These are phyloP conservation scores for Bombyx mori DNA, from an alignment of 1,140 invertebrate genomes.

Conservation along the genomic window DNA sequence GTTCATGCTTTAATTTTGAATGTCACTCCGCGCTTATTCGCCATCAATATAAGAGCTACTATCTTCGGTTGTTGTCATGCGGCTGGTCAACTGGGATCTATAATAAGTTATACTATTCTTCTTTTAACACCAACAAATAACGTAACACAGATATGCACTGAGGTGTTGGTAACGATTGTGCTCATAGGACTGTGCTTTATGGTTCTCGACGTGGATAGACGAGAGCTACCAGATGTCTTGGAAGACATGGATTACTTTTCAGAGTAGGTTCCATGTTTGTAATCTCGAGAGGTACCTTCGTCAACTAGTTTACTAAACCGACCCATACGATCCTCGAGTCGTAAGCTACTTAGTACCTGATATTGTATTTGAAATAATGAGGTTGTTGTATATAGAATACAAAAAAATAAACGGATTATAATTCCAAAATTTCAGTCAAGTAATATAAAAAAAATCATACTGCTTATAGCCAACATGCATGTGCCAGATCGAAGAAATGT, in stretches of 20 bases:
- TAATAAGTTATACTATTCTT: slow-evolving; percentile 37
- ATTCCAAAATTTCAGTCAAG: too few species aligned
- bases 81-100: slow-evolving; percentile 39
- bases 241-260: slow-evolving; percentile 60
- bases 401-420: too few species aligned
- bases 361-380: too few species aligned
- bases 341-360: too few species aligned
- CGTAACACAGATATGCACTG: slow-evolving; percentile 19
- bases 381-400: too few species aligned
- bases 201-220: slow-evolving; percentile 43
- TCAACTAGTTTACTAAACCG: background rate
- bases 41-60: slow-evolving; percentile 41
- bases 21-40: slow-evolving; percentile 48
- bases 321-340: too few species aligned
- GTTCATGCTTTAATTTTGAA: slow-evolving; percentile 36
- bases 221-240: slow-evolving; percentile 51
- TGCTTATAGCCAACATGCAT: too few species aligned
- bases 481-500: too few species aligned
- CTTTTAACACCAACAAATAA: slow-evolving; percentile 23
- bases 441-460: too few species aligned
- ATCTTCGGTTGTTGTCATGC: slow-evolving; percentile 46
- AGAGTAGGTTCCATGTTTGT: slow-evolving; percentile 27
- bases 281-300: background rate
- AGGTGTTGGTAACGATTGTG: slow-evolving; percentile 22
- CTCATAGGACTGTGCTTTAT: slow-evolving; percentile 27